Percentiles rank a stretch among this genome's conserved stretches.
These are phyloP conservation scores for Pseudoips prasinana DNA, from an alignment of 2,888 invertebrate species.

Conservation along the genomic window DNA sequence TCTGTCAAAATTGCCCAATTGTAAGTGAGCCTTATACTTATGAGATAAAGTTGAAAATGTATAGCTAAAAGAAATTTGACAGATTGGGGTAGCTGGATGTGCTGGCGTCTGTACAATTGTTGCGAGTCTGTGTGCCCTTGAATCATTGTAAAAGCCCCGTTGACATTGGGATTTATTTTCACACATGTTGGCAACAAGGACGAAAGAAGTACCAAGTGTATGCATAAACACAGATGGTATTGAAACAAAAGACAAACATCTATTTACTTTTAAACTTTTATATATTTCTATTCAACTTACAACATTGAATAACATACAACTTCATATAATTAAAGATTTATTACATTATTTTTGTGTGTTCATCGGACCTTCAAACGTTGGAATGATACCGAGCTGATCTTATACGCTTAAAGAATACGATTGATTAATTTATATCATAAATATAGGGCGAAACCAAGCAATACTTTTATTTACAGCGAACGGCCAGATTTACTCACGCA, in stretches of 20 bases:
- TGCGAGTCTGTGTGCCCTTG: too few species aligned
- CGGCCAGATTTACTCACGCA: constrained; percentile 36
- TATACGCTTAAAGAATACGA: constrained; percentile 28
- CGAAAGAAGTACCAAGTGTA: too few species aligned
- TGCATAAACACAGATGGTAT: too few species aligned
- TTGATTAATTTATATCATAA: constrained; percentile 36
- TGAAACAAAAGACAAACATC: constrained; percentile 31
- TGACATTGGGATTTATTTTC: too few species aligned
- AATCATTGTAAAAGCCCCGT: too few species aligned
- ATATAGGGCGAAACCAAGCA: constrained; percentile 43
- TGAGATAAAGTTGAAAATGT: too few species aligned
- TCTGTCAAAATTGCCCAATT: too few species aligned
- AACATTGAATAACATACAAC: constrained; percentile 73
- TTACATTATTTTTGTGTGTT: constrained; percentile 42
- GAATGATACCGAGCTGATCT: constrained; percentile 78
- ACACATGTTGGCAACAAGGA: too few species aligned
- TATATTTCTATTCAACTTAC: constrained; percentile 74
- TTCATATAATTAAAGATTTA: constrained; percentile 41
- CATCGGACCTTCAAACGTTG: constrained; percentile 63
- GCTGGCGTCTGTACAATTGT: too few species aligned
- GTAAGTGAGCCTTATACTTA: too few species aligned
- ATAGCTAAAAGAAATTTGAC: too few species aligned
- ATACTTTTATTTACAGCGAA: constrained; percentile 52
- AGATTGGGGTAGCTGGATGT: too few species aligned
- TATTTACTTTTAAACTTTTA: constrained; percentile 60